A percentile compares a stretch with the other conserved stretches of the same genome.
These are phyloP conservation scores for Tethea ocularis DNA, from an alignment of 2,888 invertebrate genomes.

Conservation along the genomic window DNA sequence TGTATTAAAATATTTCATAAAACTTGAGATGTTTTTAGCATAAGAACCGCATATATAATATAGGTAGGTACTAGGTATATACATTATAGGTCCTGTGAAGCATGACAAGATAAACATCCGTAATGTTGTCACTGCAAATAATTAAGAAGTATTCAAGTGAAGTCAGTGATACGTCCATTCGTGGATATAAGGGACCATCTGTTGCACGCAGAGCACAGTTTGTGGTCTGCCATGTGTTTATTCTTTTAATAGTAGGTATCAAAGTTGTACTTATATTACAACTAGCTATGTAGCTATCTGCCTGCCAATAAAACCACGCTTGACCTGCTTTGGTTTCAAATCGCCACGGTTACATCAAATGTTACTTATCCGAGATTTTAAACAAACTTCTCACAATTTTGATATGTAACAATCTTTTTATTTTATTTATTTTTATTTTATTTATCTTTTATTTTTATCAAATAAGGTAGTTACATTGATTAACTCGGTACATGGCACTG, in stretches of 20 bases:
- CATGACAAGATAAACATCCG: neutral
- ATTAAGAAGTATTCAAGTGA: slow-evolving; percentile 1
- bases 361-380: neutral
- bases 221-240: neutral
- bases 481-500: too few species aligned
- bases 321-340: neutral
- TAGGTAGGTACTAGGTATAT: too few species aligned
- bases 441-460: too few species aligned
- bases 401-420: too few species aligned
- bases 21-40: neutral
- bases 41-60: neutral
- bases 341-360: neutral
- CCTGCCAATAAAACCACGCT: neutral
- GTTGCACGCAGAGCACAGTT: neutral
- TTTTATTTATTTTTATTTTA: too few species aligned
- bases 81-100: neutral
- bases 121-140: slow-evolving; percentile 6
- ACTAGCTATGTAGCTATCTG: neutral
- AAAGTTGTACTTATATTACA: neutral
- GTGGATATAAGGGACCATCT: neutral
- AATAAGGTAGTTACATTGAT: too few species aligned
- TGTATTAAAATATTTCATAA: neutral
- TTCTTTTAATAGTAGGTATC: neutral
- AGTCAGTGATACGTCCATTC: neutral
- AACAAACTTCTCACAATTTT: neutral